A percentile compares a stretch with the other conserved stretches of the same genome.
These are phyloP conservation scores for Galeopterus variegatus DNA, from an alignment of 2,113 vertebrate genomes.

Conservation along the genomic window DNA sequence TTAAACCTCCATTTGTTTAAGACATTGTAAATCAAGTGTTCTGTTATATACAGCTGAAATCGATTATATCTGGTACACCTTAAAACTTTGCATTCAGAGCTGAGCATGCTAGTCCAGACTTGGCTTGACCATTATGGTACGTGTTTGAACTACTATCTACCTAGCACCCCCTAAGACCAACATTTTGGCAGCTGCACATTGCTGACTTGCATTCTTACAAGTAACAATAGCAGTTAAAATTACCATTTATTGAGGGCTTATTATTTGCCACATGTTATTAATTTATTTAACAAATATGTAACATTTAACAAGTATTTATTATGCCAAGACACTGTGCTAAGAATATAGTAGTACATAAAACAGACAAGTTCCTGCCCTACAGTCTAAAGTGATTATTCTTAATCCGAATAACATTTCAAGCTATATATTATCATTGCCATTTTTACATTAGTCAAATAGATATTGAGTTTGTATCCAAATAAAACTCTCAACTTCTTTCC, in stretches of 20 bases:
- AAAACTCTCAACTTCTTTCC: not conserved
- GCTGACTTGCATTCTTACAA: not conserved
- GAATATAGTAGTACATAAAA: not conserved
- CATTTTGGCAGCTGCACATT: not conserved
- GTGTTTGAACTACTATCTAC: not conserved
- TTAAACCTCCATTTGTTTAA: not conserved
- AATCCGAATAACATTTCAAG: not conserved
- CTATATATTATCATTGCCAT: not conserved
- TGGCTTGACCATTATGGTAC: not conserved
- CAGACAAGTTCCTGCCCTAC: not conserved
- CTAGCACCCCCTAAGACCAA: not conserved
- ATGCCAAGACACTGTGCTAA: not conserved
- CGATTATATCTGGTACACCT: not conserved
- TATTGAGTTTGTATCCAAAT: not conserved
- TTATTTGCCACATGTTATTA: not conserved
- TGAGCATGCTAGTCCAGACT: not conserved
- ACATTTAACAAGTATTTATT: constrained; percentile 7
- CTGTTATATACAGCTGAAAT: not conserved
- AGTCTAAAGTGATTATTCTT: not conserved
- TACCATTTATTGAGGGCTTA: not conserved
- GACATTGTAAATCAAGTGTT: not conserved
- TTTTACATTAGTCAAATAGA: not conserved
- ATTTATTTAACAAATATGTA: constrained; percentile 9
- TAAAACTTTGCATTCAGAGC: not conserved
- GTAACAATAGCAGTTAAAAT: not conserved